phyloP scores from a whole-genome alignment of 2,113 vertebrate genomes.

The Podarcis raffonei region DNA sequence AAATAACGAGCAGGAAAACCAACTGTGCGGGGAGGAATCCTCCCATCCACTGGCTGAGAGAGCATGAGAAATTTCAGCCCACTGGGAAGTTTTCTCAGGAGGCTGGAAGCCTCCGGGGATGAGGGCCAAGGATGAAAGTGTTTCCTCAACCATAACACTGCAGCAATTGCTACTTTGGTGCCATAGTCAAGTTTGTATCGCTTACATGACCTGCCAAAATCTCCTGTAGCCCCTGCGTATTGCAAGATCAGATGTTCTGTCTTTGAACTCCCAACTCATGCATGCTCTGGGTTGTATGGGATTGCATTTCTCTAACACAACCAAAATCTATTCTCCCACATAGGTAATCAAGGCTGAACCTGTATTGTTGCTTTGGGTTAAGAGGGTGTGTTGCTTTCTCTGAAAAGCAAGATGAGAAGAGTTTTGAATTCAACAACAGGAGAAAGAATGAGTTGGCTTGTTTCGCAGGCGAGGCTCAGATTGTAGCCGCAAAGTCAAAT shows the following conservation, averaged over 20 bases:
- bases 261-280: neutral
- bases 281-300: fast-evolving
- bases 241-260: neutral
- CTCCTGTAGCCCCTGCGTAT: neutral
- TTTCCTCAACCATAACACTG: slow-evolving; percentile 26
- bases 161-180: neutral
- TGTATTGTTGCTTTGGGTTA: neutral
- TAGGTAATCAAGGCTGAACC: fast-evolving
- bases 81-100: slow-evolving; percentile 31
- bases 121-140: neutral
- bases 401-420: fast-evolving
- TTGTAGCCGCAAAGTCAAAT: neutral
- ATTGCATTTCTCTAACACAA: neutral
- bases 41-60: slow-evolving; percentile 36
- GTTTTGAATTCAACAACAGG: fast-evolving
- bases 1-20: neutral
- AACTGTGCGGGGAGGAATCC: neutral
- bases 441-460: fast-evolving
- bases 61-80: slow-evolving; percentile 46
- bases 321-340: fast-evolving
- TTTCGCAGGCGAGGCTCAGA: neutral
- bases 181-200: neutral
- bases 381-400: fast-evolving
- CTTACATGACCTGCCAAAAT: fast-evolving
- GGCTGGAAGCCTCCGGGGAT: neutral